These are phyloP conservation scores for Luidia sarsii DNA, from an alignment of 53 echinoderm and acorn worm species.

Conservation along the genomic window DNA sequence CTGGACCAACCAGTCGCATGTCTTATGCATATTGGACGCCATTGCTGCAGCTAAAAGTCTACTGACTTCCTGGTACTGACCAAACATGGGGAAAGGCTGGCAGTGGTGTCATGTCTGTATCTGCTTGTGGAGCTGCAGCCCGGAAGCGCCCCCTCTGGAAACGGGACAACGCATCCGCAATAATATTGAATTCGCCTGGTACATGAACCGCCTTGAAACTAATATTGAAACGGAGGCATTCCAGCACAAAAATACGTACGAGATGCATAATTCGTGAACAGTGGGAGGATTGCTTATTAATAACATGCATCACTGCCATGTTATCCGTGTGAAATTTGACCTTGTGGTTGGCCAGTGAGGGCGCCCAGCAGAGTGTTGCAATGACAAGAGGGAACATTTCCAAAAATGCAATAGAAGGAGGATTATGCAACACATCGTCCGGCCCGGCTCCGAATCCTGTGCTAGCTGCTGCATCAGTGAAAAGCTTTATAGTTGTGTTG, in stretches of 20 bases:
- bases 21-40: neutral
- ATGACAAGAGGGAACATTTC: slow-evolving; percentile 38
- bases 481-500: slow-evolving; percentile 6
- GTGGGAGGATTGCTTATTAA: slow-evolving; percentile 46
- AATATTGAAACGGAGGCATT: neutral
- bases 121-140: neutral
- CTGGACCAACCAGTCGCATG: neutral
- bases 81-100: neutral
- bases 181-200: slow-evolving; percentile 40
- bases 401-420: slow-evolving; percentile 30
- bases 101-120: slow-evolving; percentile 6
- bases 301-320: slow-evolving; percentile 36
- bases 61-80: neutral
- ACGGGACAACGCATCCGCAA: slow-evolving; percentile 56
- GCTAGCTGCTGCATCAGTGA: slow-evolving; percentile 31
- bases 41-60: neutral
- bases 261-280: slow-evolving; percentile 15
- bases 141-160: slow-evolving; percentile 26
- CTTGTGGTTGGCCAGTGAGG: neutral
- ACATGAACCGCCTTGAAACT: slow-evolving; percentile 27
- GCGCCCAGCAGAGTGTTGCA: slow-evolving; percentile 44
- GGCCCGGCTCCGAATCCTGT: slow-evolving; percentile 22
- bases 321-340: slow-evolving; percentile 54
- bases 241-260: neutral
- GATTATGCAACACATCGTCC: neutral